Conservation (phyloP, 2,888 invertebrate genomes). For the Amiota communis region DNA sequence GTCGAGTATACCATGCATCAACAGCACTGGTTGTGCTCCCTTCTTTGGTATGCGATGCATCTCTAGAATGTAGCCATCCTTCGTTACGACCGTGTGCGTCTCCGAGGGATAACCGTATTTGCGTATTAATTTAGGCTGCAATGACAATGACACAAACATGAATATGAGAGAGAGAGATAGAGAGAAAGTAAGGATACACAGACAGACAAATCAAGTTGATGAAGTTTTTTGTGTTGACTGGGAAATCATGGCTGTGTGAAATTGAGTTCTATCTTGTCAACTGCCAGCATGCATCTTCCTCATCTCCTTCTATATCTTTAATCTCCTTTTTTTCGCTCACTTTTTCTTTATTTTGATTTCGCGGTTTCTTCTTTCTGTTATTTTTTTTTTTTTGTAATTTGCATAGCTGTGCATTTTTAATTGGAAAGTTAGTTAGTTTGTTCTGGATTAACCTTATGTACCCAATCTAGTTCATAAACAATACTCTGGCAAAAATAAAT, state of each 20-base stretch:
- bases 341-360: neutral
- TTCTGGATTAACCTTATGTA: too few relatives aligned
- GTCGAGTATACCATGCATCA: slow-evolving; percentile 83
- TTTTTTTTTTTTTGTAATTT: slow-evolving; percentile 52
- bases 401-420: slow-evolving; percentile 45
- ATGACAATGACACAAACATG: slow-evolving; percentile 21
- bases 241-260: slow-evolving; percentile 57
- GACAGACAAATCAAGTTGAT: slow-evolving; percentile 36
- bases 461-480: too few relatives aligned
- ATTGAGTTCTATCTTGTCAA: slow-evolving; percentile 46
- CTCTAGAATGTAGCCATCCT: slow-evolving; percentile 85
- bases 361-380: neutral
- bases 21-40: slow-evolving; percentile 74
- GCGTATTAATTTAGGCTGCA: slow-evolving; percentile 76
- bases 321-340: slow-evolving; percentile 28
- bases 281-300: slow-evolving; percentile 18
- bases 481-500: too few relatives aligned
- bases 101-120: slow-evolving; percentile 81
- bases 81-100: slow-evolving; percentile 79
- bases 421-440: slow-evolving; percentile 20
- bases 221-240: neutral
- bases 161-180: too few relatives aligned
- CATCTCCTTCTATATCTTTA: neutral
- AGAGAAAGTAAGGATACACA: slow-evolving; percentile 18
- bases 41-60: slow-evolving; percentile 83